Evolutionary conservation across 1,140 invertebrate species (phyloP).

Genomic region (Macrobrachium rosenbergii): DNA sequence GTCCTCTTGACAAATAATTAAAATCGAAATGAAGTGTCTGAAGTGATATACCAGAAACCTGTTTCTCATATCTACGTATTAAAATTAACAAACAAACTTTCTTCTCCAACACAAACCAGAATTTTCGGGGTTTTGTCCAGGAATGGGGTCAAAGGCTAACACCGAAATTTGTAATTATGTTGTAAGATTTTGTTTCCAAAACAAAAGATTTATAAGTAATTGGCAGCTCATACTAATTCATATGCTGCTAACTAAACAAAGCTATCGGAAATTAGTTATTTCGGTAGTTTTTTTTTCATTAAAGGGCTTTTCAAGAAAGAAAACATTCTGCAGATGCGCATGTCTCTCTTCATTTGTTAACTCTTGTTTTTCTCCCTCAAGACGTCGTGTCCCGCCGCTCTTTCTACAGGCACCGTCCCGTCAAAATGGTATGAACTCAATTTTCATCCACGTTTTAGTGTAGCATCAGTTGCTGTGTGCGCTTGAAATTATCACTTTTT

Average conservation of each 20-base stretch:
- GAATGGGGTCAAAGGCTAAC: no score
- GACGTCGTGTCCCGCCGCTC: neutral
- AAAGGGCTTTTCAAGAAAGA: no score
- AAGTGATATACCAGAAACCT: no score
- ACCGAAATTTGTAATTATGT: no score
- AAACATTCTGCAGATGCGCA: neutral
- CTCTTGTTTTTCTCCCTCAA: neutral
- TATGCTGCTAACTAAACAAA: neutral
- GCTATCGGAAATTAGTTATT: neutral
- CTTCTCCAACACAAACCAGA: no score
- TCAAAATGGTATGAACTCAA: neutral
- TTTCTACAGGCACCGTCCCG: neutral
- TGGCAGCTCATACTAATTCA: neutral
- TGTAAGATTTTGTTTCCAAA: no score
- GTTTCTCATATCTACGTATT: no score
- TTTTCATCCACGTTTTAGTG: neutral
- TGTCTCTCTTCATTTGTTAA: neutral
- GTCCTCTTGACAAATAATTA: no score
- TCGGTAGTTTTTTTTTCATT: neutral
- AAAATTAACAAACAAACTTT: no score
- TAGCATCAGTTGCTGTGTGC: neutral
- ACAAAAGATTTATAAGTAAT: neutral
- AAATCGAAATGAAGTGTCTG: no score
- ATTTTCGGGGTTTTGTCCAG: no score
- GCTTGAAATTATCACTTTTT: neutral